Base-by-base conservation (phyloP, 2,888 invertebrate genomes). In the Caprella mutica region DNA sequence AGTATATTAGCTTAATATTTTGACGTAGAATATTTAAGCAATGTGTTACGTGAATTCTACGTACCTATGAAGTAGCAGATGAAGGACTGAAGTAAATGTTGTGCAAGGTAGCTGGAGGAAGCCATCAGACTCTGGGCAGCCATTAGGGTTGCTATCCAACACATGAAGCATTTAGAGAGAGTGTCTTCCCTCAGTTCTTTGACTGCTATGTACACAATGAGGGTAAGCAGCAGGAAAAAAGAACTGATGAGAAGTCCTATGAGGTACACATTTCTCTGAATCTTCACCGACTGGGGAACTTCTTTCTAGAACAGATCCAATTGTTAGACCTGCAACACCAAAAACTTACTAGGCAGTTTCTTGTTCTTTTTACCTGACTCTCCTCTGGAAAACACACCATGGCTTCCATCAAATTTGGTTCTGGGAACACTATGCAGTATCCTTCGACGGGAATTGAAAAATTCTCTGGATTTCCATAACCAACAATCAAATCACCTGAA, bases 101-200 rank as follows among this genome's bases (percentile, higher is more conserved):
- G n/a, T n/a, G n/a, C n/a, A n/a, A n/a, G n/a, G n/a, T n/a, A n/a
- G n/a, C n/a, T n/a, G n/a, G n/a, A n/a, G n/a, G n/a, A n/a, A n/a
- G n/a, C n/a, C n/a, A n/a, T n/a, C n/a, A n/a, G n/a, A n/a, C n/a
- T n/a, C n/a, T n/a, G n/a, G n/a, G n/a, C n/a, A n/a, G n/a, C n/a
- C n/a, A n/a, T n/a, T n/a, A n/a, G n/a, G n/a, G 55, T 42, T 14
- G 39, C 30, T 33, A 63, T 43, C 52, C 50, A 52, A 23, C 59
- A 59, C 52, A 63, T 55, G 30, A 63, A 54, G n/a, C 59, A 59
- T 12, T 50, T 39, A 27, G 59, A 59, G 27, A 63, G 56, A n/a
- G 55, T 43, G 52, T 59, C 46, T n/a, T 12, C 55, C n/a, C 56
- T 40, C 14, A 57, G 55, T 17, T 63, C 63, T 26, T 40, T 54